A percentile compares a stretch with the other conserved stretches of the same genome.
phyloP scores from a whole-genome alignment of 2,888 invertebrate species.

The Dolichomitus sp. region DNA sequence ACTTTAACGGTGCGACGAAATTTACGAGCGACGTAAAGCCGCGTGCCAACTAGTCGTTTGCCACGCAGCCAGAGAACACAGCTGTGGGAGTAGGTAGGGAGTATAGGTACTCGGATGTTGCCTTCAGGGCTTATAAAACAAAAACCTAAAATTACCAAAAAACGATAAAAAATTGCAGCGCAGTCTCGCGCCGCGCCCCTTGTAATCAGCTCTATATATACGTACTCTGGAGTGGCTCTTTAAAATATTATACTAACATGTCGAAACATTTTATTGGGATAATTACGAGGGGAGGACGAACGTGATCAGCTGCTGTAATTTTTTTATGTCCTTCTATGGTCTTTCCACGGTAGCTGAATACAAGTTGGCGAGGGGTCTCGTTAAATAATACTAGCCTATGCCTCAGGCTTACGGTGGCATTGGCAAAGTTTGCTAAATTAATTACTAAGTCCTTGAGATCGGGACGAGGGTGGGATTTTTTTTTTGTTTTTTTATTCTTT shows the following conservation, averaged over 20 bases:
- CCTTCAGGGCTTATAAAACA: slow-evolving; percentile 26
- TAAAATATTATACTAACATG: slow-evolving; percentile 51
- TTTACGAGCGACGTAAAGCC: slow-evolving; percentile 78
- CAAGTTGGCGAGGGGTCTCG: slow-evolving; percentile 25
- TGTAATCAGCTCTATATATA: slow-evolving; percentile 4
- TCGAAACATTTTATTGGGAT: slow-evolving; percentile 61
- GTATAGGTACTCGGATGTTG: slow-evolving; percentile 40
- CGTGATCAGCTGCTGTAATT: slow-evolving; percentile 12
- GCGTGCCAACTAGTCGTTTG: slow-evolving; percentile 77
- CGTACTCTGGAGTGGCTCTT: slow-evolving; percentile 8
- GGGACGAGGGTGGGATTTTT: too few species aligned
- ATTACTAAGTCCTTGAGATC: slow-evolving; percentile 44
- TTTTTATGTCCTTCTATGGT: background rate
- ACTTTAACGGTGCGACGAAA: slow-evolving; percentile 79
- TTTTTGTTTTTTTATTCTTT: too few species aligned
- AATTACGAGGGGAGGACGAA: slow-evolving; percentile 43
- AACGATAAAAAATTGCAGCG: slow-evolving; percentile 2
- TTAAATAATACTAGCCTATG: background rate
- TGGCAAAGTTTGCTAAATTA: slow-evolving; percentile 45
- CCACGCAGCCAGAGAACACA: slow-evolving; percentile 44
- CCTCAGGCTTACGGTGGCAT: slow-evolving; percentile 1
- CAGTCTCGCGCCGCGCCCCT: background rate
- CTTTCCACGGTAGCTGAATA: slow-evolving; percentile 21
- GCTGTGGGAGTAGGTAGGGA: slow-evolving; percentile 59
- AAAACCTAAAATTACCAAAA: slow-evolving; percentile 2